These are phyloP conservation scores for Nymphicus hollandicus DNA, from an alignment of 2,113 vertebrate genomes.

Conservation along the genomic window DNA sequence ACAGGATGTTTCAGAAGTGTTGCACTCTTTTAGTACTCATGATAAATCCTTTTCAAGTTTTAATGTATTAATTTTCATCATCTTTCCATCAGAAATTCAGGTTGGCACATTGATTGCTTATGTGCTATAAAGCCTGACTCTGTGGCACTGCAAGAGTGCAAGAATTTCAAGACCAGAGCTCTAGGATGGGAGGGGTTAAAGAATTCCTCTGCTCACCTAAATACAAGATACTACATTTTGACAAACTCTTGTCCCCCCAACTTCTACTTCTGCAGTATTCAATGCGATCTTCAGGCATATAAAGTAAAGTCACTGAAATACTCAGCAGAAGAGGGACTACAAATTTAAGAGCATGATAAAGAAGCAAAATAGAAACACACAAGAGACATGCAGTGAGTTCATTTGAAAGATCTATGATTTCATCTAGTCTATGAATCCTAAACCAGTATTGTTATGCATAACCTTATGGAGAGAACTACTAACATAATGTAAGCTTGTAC, in stretches of 20 bases:
- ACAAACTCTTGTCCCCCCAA: neutral
- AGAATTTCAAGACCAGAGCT: neutral
- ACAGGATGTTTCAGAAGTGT: neutral
- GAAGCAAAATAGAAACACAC: neutral
- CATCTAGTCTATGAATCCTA: neutral
- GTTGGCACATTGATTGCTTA: neutral
- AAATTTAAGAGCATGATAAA: neutral
- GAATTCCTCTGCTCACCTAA: neutral
- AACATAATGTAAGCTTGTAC: neutral
- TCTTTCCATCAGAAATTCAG: neutral
- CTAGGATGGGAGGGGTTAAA: neutral
- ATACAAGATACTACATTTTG: neutral
- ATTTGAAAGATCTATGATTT: neutral
- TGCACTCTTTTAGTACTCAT: too few species aligned
- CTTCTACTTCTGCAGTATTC: neutral
- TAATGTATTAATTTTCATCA: neutral
- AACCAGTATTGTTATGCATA: neutral
- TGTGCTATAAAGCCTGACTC: neutral
- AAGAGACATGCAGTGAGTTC: neutral
- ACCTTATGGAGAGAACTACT: neutral
- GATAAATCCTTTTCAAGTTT: neutral
- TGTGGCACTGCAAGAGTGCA: neutral
- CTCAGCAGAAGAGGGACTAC: neutral
- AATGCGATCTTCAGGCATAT: neutral
- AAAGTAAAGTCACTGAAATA: neutral